These are phyloP conservation scores for Cinclus mexicanus DNA, from an alignment of 2,113 vertebrate genomes.

Conservation along the genomic window DNA sequence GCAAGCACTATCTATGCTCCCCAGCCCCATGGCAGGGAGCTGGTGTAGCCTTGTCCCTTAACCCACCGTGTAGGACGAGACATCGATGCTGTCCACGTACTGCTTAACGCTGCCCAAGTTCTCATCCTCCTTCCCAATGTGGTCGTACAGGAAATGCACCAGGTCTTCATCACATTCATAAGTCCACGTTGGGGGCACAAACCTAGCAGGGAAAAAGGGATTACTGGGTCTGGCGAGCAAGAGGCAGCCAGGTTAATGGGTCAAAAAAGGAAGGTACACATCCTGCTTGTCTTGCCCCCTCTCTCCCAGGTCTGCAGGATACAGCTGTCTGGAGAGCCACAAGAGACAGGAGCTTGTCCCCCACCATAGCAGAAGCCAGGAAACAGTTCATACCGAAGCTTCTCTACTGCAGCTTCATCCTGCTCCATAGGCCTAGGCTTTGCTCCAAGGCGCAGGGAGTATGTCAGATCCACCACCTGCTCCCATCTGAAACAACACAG, in stretches of 20 bases:
- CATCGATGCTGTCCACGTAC: slow-evolving; percentile 94
- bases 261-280: background rate
- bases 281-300: background rate
- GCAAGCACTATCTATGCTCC: background rate
- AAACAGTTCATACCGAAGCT: slow-evolving; percentile 81
- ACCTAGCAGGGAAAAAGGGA: slow-evolving; percentile 69
- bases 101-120: slow-evolving; percentile 95
- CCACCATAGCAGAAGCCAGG: background rate
- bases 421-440: slow-evolving; percentile 83
- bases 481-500: slow-evolving; percentile 84
- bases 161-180: slow-evolving; percentile 96
- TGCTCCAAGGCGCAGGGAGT: slow-evolving; percentile 84
- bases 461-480: slow-evolving; percentile 91
- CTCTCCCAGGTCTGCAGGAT: background rate
- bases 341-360: background rate
- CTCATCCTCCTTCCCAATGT: slow-evolving; percentile 94
- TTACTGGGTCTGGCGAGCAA: background rate
- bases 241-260: background rate
- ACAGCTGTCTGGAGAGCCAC: background rate
- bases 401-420: slow-evolving; percentile 86
- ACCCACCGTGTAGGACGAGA: slow-evolving; percentile 89
- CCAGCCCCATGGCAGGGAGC: accelerated
- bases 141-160: slow-evolving; percentile 93
- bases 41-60: background rate
- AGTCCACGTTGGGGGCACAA: slow-evolving; percentile 91